Evolutionary conservation across 2,888 invertebrate genomes (phyloP).

Genomic region (Uloborus plumipes): DNA sequence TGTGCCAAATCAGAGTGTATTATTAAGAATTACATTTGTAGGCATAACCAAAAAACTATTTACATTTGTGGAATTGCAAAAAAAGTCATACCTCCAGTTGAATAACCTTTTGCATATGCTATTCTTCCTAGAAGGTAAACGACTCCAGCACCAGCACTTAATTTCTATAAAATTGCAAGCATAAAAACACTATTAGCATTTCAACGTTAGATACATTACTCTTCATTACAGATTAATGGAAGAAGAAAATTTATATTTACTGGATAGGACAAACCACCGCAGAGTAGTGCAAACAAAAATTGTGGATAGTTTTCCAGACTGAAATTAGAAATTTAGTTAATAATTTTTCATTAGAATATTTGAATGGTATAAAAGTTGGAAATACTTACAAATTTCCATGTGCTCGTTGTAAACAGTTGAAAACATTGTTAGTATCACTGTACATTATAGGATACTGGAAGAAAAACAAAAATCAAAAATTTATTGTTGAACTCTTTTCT

Average conservation of each 20-base stretch:
- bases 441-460: conserved; percentile 73
- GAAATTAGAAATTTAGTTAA: conserved; percentile 2
- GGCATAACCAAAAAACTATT: not conserved
- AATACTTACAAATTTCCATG: conserved; percentile 73
- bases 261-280: conserved; percentile 41
- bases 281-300: conserved; percentile 42
- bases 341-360: conserved; percentile 6
- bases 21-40: not conserved
- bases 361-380: conserved; percentile 1
- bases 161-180: conserved; percentile 20
- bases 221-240: not conserved
- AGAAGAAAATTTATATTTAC: conserved; percentile 25
- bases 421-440: conserved; percentile 71
- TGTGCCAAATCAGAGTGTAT: not conserved
- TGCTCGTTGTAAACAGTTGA: conserved; percentile 74
- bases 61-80: not conserved
- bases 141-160: conserved; percentile 71
- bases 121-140: conserved; percentile 72
- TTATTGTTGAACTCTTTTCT: conserved; percentile 42
- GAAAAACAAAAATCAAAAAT: conserved; percentile 5
- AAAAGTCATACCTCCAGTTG: conserved; percentile 71
- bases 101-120: conserved; percentile 73
- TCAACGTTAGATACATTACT: not conserved
- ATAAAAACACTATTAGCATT: conserved; percentile 11
- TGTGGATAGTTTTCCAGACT: conserved; percentile 61